phyloP scores from a whole-genome alignment of 2,797 vertebrate genomes.

The Enoplosus armatus region DNA sequence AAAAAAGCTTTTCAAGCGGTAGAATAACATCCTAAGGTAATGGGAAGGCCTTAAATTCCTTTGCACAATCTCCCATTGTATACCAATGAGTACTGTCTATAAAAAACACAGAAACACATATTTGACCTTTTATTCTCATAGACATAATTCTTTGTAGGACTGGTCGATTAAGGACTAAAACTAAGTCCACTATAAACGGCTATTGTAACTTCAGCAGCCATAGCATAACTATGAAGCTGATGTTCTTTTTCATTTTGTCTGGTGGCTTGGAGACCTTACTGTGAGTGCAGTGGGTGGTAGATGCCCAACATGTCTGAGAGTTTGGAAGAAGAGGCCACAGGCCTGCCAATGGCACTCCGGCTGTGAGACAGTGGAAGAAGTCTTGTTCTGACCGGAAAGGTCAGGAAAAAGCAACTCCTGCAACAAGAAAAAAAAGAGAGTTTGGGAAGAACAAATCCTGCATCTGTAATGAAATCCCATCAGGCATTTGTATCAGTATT shows the following conservation, averaged over 20 bases:
- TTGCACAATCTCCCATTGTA: conserved; percentile 1
- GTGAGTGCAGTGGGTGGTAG: conserved; percentile 66
- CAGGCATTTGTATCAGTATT: conserved; percentile 53
- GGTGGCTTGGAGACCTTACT: conserved; percentile 51
- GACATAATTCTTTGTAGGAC: conserved; percentile 5
- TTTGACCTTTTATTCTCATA: conserved; percentile 21
- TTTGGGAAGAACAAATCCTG: conserved; percentile 64
- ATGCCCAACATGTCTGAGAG: conserved; percentile 59
- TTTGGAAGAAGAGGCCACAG: conserved; percentile 57
- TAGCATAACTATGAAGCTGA: conserved; percentile 47
- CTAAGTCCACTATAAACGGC: conserved; percentile 25
- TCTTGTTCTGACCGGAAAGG: conserved; percentile 63
- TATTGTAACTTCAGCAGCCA: conserved; percentile 42
- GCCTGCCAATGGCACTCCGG: conserved; percentile 53
- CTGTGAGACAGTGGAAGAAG: conserved; percentile 56
- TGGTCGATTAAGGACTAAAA: neutral
- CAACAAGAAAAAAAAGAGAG: conserved; percentile 31
- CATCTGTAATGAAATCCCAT: conserved; percentile 72
- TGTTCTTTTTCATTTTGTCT: conserved; percentile 43
- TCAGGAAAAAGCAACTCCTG: conserved; percentile 59
- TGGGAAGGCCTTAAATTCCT: conserved; percentile 10
- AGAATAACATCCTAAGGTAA: conserved; percentile 42
- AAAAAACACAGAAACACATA: conserved; percentile 14
- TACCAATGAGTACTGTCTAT: neutral
- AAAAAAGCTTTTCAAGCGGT: conserved; percentile 34